These are phyloP conservation scores for Drosophila lacteicornis DNA, from an alignment of 1,140 invertebrate genomes.

Conservation along the genomic window DNA sequence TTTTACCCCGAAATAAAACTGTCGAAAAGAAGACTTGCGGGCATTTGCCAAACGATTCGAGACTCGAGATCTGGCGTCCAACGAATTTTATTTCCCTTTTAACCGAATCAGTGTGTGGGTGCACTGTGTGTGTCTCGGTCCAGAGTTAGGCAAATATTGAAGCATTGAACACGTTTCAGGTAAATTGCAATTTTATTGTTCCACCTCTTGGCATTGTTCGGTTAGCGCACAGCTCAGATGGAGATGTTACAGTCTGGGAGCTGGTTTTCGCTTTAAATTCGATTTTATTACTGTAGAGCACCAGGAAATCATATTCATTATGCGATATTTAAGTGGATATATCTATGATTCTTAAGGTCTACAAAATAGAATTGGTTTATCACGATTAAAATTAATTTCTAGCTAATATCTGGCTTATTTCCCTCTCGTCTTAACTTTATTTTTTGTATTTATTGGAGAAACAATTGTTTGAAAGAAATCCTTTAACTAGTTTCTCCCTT, in stretches of 20 bases:
- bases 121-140: conserved; percentile 1
- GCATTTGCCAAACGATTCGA: conserved; percentile 66
- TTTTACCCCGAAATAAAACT: conserved; percentile 63
- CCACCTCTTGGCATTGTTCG: conserved; percentile 48
- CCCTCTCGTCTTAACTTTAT: not conserved
- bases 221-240: not conserved
- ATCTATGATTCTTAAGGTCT: not conserved
- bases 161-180: conserved; percentile 72
- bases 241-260: conserved; percentile 8
- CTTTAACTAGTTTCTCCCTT: not conserved
- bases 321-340: not conserved
- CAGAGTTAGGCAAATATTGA: conserved; percentile 72
- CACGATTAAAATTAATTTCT: not conserved
- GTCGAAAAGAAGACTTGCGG: conserved; percentile 73
- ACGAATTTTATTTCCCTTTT: conserved; percentile 38
- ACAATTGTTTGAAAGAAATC: too few species aligned
- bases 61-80: conserved; percentile 59
- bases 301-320: not conserved
- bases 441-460: not conserved
- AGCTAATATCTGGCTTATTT: not conserved
- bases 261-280: not conserved
- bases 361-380: not conserved
- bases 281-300: conserved; percentile 20
- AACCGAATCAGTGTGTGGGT: conserved; percentile 6
- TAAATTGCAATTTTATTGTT: conserved; percentile 80